Conservation (phyloP, 2,113 vertebrate genomes). For the Corydoras sp. region DNA sequence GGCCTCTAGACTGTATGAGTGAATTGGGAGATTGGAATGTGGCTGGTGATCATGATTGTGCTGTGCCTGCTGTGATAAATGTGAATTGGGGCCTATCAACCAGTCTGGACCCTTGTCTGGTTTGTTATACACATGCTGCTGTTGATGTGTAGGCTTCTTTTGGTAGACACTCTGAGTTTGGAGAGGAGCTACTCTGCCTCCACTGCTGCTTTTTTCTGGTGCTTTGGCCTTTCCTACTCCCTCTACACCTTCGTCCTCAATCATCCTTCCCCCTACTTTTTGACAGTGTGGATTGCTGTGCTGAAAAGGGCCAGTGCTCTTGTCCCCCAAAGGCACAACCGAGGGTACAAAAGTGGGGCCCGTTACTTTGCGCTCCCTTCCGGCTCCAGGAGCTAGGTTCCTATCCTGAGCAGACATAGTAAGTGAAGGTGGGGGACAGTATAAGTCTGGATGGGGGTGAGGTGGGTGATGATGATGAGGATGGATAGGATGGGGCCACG, state of each 20-base stretch:
- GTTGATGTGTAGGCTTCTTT: constrained; percentile 59
- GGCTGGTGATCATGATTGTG: constrained; percentile 46
- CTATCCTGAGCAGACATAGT: constrained; percentile 74
- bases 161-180: constrained; percentile 60
- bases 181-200: constrained; percentile 44
- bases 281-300: constrained; percentile 68
- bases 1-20: constrained; percentile 74
- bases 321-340: constrained; percentile 75
- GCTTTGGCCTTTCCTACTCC: constrained; percentile 40
- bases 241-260: constrained; percentile 55
- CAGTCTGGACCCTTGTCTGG: constrained; percentile 78
- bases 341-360: constrained; percentile 88
- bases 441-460: constrained; percentile 74
- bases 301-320: constrained; percentile 70
- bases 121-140: constrained; percentile 71
- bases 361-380: constrained; percentile 72
- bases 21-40: constrained; percentile 51
- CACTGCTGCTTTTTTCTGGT: constrained; percentile 35
- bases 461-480: constrained; percentile 57
- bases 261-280: constrained; percentile 60
- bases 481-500: constrained; percentile 71
- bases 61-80: constrained; percentile 35
- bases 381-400: constrained; percentile 46
- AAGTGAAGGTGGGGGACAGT: constrained; percentile 70
- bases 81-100: constrained; percentile 50